A percentile compares a stretch with the other conserved stretches of the same genome.
Conservation (phyloP, 2,797 vertebrate genomes). For the Chloroceryle amazona region DNA sequence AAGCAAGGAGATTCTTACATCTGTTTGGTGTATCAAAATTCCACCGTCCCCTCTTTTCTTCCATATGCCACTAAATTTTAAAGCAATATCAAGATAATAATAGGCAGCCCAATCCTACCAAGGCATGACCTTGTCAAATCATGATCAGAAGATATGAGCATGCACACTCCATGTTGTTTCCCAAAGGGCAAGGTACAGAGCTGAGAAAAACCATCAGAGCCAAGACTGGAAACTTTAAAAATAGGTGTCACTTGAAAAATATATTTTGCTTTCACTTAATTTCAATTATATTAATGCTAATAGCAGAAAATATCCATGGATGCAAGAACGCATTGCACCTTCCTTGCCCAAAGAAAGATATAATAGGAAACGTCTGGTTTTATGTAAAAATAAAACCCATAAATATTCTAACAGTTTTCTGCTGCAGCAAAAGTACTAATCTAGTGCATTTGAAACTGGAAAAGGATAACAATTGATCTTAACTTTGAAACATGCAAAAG, state of each 20-base stretch:
- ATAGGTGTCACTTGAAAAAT: neutral
- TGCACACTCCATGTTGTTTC: neutral
- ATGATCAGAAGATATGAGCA: slow-evolving; percentile 42
- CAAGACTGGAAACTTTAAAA: neutral
- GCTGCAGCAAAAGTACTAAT: neutral
- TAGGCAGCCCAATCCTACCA: slow-evolving; percentile 26
- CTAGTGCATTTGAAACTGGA: slow-evolving; percentile 29
- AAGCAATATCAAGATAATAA: slow-evolving; percentile 49
- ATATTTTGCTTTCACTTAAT: neutral
- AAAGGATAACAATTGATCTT: slow-evolving; percentile 54
- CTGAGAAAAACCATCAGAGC: neutral
- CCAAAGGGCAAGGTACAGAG: neutral
- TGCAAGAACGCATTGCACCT: neutral
- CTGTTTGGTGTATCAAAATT: neutral
- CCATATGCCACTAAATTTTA: neutral
- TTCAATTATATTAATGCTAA: neutral
- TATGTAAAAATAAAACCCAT: neutral
- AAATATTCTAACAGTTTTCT: slow-evolving; percentile 60
- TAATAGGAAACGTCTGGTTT: neutral
- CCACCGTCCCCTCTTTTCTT: neutral
- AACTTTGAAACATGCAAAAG: slow-evolving; percentile 62
- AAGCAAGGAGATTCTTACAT: neutral
- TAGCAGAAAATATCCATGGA: neutral
- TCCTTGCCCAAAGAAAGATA: slow-evolving; percentile 20
- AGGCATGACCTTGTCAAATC: slow-evolving; percentile 56